These are phyloP conservation scores for Chironomus tepperi DNA, from an alignment of 1,140 invertebrate genomes.

Conservation along the genomic window DNA sequence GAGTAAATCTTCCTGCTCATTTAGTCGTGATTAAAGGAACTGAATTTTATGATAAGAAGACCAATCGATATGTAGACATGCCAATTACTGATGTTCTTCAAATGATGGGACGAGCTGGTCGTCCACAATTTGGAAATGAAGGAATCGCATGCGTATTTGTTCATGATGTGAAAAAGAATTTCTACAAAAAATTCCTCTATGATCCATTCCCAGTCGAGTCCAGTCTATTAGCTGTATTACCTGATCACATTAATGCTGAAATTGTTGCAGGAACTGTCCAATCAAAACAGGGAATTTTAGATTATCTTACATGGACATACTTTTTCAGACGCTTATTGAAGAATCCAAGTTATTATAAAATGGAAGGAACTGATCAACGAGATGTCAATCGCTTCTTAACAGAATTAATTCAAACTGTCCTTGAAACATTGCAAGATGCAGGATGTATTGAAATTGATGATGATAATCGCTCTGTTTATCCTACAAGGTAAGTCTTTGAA, in stretches of 20 bases:
- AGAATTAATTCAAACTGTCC: conserved; percentile 64
- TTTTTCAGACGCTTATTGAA: conserved; percentile 88
- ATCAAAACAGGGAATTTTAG: conserved; percentile 86
- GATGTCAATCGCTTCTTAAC: conserved; percentile 67
- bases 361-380: conserved; percentile 65
- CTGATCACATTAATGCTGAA: conserved; percentile 98
- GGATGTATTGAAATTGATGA: conserved; percentile 64
- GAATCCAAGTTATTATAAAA: conserved; percentile 89
- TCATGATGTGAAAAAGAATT: conserved; percentile 97
- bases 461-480: conserved; percentile 56
- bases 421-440: conserved; percentile 62
- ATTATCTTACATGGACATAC: conserved; percentile 98
- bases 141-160: conserved; percentile 95
- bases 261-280: conserved; percentile 89
- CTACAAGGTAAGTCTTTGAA: conserved; percentile 47
- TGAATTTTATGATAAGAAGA: conserved; percentile 97
- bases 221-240: conserved; percentile 77
- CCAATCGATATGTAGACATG: conserved; percentile 96
- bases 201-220: conserved; percentile 99
- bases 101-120: conserved; percentile 97
- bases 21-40: conserved; percentile 69
- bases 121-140: conserved; percentile 89
- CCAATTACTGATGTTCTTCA: conserved; percentile 98
- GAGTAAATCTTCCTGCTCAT: conserved; percentile 93
- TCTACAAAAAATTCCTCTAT: conserved; percentile 98